Conservation (phyloP, 2,888 invertebrate species). For the Volucella inanis region DNA sequence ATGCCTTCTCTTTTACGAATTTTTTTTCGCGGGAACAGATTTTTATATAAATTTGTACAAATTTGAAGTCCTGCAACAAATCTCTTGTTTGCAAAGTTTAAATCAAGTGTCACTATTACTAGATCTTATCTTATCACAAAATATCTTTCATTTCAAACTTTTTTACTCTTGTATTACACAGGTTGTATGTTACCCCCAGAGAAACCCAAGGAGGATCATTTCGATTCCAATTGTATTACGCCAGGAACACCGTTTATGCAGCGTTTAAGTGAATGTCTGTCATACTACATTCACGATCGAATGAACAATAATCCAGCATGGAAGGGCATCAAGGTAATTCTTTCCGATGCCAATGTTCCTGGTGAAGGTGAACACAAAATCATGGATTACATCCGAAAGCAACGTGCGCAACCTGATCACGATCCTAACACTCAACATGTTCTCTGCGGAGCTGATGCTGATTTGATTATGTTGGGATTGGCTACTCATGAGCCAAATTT, state of each 20-base stretch:
- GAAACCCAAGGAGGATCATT: conserved; percentile 95
- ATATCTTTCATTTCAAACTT: neutral
- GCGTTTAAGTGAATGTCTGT: conserved; percentile 90
- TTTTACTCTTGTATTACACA: conserved; percentile 23
- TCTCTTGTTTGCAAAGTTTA: neutral
- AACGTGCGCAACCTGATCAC: conserved; percentile 96
- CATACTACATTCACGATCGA: conserved; percentile 83
- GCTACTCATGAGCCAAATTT: conserved; percentile 99
- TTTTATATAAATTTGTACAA: too few relatives aligned
- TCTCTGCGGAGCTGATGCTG: conserved; percentile 98
- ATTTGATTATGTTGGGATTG: conserved; percentile 98
- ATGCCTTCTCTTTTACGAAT: too few relatives aligned
- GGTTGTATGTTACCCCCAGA: conserved; percentile 91
- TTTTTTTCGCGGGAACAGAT: too few relatives aligned
- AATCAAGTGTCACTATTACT: too few relatives aligned
- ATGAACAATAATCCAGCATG: conserved; percentile 97
- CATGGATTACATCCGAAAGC: conserved; percentile 99
- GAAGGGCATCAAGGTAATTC: conserved; percentile 95
- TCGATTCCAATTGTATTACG: conserved; percentile 99
- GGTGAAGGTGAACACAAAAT: conserved; percentile 99
- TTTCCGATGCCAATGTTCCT: conserved; percentile 99
- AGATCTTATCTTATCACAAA: neutral
- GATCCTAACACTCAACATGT: conserved; percentile 99
- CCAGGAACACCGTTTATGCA: conserved; percentile 99
- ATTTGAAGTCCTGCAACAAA: too few relatives aligned